Base-by-base conservation (phyloP, 2,888 invertebrate genomes). In the Phlogophora meticulosa region DNA sequence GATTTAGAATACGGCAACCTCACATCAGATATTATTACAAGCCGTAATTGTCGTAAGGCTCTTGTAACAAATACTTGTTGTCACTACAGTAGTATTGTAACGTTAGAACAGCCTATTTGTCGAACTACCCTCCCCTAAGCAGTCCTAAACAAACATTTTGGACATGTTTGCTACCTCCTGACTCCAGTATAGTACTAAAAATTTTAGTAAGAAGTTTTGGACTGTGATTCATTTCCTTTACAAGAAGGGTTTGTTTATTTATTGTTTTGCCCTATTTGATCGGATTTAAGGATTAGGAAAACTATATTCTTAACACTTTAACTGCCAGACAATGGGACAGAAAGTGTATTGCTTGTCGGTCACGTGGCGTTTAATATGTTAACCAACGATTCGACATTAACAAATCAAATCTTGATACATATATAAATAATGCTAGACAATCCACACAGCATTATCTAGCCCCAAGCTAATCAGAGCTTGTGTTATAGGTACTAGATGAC, bases 61-160 rank as follows among this genome's bases (percentile, higher is more conserved):
- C 51, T 28, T 57, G 46, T 59, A 60, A 59, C 73, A 46, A 58
- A 57, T 73, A 48, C 56, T 32, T 32, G 53, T 34, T 38, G 53
- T 58, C 60, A 51, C 24, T 34, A 43, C 38, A 46, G 45, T 53
- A 60, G 52, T 55, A 40, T 42, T 48, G 75, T 58, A 49, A 13
- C 45, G 55, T 55, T 66, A 74, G 24, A 38, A 43, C 24, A 7
- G 22, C 42, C 46, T 75, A 71, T 87, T 88, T 88, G 81, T 13
- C 72, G 40, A 71, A 80, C 75, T 63, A 72, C 58, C 58, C 74
- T 62, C 71, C 62, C 75, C 51, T 72, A 17, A 49, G 49, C 65
- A 13, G 86, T 87, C 90, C 90, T 90, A 89, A 87, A 72, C 80
- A 89, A 90, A 90, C 85, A 88, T 48, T 72, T 75, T 66, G 72